These are phyloP conservation scores for Momotus momota DNA, from an alignment of 2,797 vertebrate species.

Conservation along the genomic window DNA sequence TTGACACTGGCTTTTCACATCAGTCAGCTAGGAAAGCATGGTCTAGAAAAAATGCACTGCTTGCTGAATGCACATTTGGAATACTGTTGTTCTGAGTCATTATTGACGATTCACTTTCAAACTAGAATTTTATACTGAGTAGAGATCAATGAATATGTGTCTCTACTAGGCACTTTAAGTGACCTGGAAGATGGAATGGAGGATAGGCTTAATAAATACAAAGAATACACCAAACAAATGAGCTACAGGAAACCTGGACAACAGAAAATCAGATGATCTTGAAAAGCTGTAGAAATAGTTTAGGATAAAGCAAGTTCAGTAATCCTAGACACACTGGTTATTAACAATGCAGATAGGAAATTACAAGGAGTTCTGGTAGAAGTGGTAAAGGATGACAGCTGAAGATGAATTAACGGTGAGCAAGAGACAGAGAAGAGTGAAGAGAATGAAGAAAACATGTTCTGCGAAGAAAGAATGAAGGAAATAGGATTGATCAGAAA, in stretches of 20 bases:
- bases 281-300: neutral
- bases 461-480: neutral
- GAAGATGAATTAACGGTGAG: neutral
- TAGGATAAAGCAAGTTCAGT: neutral
- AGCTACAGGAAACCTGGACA: neutral
- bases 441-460: neutral
- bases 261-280: neutral
- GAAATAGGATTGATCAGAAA: neutral
- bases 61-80: neutral
- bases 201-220: neutral
- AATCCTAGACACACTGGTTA: neutral
- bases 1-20: neutral
- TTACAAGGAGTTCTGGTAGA: neutral
- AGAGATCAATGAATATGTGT: neutral
- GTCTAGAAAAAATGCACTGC: neutral
- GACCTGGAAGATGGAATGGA: neutral
- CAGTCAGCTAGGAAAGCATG: neutral
- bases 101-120: neutral
- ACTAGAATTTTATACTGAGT: neutral
- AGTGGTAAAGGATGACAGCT: neutral
- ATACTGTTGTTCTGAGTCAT: neutral
- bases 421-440: neutral
- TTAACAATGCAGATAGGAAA: neutral
- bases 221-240: neutral
- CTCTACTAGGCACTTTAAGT: neutral